phyloP scores from a whole-genome alignment of 2,797 vertebrate genomes.

The Toxotes lorentzi region DNA sequence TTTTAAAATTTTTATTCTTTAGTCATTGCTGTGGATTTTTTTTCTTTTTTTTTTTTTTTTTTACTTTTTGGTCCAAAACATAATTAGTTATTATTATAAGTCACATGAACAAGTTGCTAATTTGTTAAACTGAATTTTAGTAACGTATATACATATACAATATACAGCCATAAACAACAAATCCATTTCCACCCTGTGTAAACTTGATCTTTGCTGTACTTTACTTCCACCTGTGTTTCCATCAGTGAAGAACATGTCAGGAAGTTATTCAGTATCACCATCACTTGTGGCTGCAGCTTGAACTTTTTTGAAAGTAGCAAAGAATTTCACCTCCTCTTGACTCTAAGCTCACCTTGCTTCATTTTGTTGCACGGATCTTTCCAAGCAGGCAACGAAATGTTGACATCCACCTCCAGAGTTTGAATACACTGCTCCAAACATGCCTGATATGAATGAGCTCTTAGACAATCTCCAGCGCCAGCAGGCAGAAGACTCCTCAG shows the following conservation, averaged over 20 bases:
- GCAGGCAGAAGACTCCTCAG: conserved; percentile 15
- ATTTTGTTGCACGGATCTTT: background rate
- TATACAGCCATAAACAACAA: too few species aligned
- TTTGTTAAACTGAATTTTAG: too few species aligned
- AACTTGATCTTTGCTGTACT: background rate
- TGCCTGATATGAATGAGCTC: background rate
- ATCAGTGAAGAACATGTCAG: background rate
- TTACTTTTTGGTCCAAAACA: too few species aligned
- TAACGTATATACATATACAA: too few species aligned
- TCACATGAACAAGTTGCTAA: too few species aligned
- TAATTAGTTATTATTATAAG: too few species aligned
- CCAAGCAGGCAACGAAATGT: conserved; percentile 22
- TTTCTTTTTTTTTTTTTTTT: too few species aligned
- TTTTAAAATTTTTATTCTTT: too few species aligned
- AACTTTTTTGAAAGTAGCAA: background rate
- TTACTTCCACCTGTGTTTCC: conserved; percentile 2
- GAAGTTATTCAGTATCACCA: background rate
- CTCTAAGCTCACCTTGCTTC: conserved; percentile 3
- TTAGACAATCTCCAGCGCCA: background rate
- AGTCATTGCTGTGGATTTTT: too few species aligned
- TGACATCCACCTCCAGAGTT: conserved; percentile 51
- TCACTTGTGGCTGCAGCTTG: background rate
- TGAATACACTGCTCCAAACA: conserved; percentile 24
- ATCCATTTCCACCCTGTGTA: background rate
- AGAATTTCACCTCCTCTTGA: conserved; percentile 27